Conservation (phyloP, 2,888 invertebrate genomes). For the Auanema freiburgensis region DNA sequence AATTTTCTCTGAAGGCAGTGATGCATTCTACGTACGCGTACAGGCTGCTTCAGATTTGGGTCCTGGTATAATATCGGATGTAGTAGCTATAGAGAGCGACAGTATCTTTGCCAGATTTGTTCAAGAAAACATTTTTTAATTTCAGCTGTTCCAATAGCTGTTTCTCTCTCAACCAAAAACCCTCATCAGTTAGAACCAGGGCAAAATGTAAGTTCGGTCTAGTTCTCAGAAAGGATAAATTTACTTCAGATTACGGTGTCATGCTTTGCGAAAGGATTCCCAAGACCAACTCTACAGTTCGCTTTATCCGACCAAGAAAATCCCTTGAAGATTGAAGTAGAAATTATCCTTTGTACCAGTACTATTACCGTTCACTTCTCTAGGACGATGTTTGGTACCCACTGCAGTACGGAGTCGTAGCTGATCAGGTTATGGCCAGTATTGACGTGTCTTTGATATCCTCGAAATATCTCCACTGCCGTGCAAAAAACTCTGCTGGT, state of each 20-base stretch:
- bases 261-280: constrained; percentile 35
- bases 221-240: not conserved
- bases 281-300: constrained; percentile 24
- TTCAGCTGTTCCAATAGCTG: constrained; percentile 11
- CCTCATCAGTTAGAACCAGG: constrained; percentile 9
- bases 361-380: constrained; percentile 9
- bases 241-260: constrained; percentile 26
- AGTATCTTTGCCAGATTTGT: constrained; percentile 10
- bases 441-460: constrained; percentile 23
- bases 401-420: constrained; percentile 6
- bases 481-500: constrained; percentile 38
- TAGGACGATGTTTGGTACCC: constrained; percentile 37
- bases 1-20: constrained; percentile 26
- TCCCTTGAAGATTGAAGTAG: not conserved
- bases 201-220: constrained; percentile 9
- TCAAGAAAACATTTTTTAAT: not conserved
- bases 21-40: constrained; percentile 38
- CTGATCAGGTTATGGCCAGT: constrained; percentile 5
- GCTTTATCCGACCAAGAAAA: constrained; percentile 14
- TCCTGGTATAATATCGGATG: constrained; percentile 46
- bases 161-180: not conserved
- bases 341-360: not conserved
- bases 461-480: constrained; percentile 35
- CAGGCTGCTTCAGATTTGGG: constrained; percentile 44
- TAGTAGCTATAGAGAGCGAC: constrained; percentile 42